These are phyloP conservation scores for Drosophila nigromelanica DNA, from an alignment of 1,140 invertebrate species.

Conservation along the genomic window DNA sequence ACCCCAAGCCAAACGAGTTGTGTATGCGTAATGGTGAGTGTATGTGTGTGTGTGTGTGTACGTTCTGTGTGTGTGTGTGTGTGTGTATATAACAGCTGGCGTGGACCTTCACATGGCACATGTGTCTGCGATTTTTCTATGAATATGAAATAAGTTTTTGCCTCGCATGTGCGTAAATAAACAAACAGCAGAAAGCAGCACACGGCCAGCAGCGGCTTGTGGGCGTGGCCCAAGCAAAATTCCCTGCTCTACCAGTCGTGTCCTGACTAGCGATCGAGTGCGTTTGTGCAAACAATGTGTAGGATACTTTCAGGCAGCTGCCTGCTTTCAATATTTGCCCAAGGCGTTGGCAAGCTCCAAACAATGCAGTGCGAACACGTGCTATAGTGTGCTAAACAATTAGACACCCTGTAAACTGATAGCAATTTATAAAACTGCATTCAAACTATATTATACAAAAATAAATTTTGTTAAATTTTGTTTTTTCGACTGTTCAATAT, in stretches of 20 bases:
- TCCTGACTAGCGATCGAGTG: constrained; percentile 58
- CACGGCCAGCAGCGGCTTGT: constrained; percentile 6
- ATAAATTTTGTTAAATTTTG: too few species aligned
- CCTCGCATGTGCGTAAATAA: constrained; percentile 77
- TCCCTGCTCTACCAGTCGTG: constrained; percentile 11
- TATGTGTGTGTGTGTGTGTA: not conserved
- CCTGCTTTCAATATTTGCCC: constrained; percentile 47
- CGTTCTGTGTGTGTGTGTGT: not conserved
- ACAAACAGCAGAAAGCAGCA: constrained; percentile 55
- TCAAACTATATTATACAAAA: too few species aligned
- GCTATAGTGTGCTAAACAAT: not conserved
- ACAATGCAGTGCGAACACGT: not conserved
- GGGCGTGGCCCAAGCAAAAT: constrained; percentile 1
- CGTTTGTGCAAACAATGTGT: constrained; percentile 31
- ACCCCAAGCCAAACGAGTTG: constrained; percentile 29
- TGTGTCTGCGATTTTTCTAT: constrained; percentile 81
- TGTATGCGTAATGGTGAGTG: not conserved
- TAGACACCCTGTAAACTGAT: constrained; percentile 4
- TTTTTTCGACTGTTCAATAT: too few species aligned
- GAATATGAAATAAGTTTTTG: constrained; percentile 73
- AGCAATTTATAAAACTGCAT: too few species aligned
- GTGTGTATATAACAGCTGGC: constrained; percentile 29
- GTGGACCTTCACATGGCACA: constrained; percentile 62
- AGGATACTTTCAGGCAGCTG: constrained; percentile 21
- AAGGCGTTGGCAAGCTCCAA: constrained; percentile 50